Evolutionary conservation across 2,113 vertebrate genomes (phyloP), one percentile per base, ranked within the genome.

Genomic region (Daphoenositta chrysoptera): DNA sequence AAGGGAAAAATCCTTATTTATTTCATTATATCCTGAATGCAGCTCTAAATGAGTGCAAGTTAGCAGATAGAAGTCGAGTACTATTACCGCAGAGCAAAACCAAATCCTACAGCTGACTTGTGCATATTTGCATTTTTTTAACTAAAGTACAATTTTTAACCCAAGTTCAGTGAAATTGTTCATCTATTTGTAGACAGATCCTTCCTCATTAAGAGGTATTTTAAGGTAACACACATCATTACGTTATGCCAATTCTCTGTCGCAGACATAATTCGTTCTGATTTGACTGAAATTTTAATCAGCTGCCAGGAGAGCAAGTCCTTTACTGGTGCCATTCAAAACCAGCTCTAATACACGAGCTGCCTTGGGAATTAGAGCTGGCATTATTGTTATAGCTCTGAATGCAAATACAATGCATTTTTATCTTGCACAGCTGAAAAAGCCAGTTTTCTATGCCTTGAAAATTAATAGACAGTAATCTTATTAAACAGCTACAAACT

Each of bases 251-350:
- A 88, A 23, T 76, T 92, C 47, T 89, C 56, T 93, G 79, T 42
- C 3, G 28, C 53, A 91, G 76, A 71, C 47, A 60, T 56, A 54
- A 85, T 76, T 84, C 0, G 0, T 83, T 85, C 54, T 80, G 63
- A 85, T 90, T 64, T 92, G 53, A 76, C 37, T 82, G 70, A 93
- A 84, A 83, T 51, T 81, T 94, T 83, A 70, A 78, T 89, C 64
- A 77, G 45, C 69, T 91, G 72, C 69, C 69, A 78, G 73, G 33
- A 95, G 30, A 93, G 13, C 23, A 66, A 60, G 33, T 87, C 39
- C 69, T 83, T 79, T 48, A 39, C 44, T 83, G 28, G 33, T 61
- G 44, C 33, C 57, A 70, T 87, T 92, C 65, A 94, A 87, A 92
- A 66, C 47, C 31, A 82, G 31, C 39, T 73, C 81, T 66, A 92